Evolutionary conservation across 1,140 invertebrate species (phyloP), one percentile per base, ranked within the genome.

Genomic region (Drosophila nannoptera): DNA sequence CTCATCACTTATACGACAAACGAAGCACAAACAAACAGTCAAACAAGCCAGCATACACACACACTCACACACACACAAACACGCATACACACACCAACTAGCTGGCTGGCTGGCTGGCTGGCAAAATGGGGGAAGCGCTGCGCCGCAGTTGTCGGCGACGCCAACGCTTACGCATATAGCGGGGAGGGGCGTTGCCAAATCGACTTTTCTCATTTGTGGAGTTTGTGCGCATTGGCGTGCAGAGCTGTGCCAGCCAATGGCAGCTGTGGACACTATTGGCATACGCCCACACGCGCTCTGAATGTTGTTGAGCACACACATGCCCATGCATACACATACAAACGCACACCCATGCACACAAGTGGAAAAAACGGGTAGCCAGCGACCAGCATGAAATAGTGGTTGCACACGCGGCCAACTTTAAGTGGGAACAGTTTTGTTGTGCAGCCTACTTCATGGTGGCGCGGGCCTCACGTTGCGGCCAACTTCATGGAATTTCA

Each of bases 1-100:
- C 81, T 86, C 81, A 86, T 86, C 81, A 83, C 76, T 83, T 86
- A 82, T 87, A 86, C 81, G 74, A 86, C 81, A 84, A 84, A 86
- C 80, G 80, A 81, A 86, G 81, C 77, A 75, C 77, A 82, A 84
- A 76, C 78, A 83, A 83, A 76, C 76, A 83, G 72, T 59, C 76
- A 81, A 77, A 82, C 78, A 82, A 67, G 40, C 73, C 36, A 45
- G 32, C 50, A 63, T 16, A 32, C 55, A 55, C 22, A 63, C 65
- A 69, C 16, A 46, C 40, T 67, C 29, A 32, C 60, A 52, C 59
- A 49, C 33, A 72, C 11, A 11, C 42, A 46, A 32, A 43, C 35
- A 48, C 32, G 49, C 36, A 52, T 29, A 61, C 55, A 48, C 60
- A 32, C 22, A 22, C 22, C 3, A 22, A 9, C 5, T 7, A 1